Evolutionary conservation across 2,888 invertebrate species (phyloP).

Genomic region (Ophonus ardosiacus): DNA sequence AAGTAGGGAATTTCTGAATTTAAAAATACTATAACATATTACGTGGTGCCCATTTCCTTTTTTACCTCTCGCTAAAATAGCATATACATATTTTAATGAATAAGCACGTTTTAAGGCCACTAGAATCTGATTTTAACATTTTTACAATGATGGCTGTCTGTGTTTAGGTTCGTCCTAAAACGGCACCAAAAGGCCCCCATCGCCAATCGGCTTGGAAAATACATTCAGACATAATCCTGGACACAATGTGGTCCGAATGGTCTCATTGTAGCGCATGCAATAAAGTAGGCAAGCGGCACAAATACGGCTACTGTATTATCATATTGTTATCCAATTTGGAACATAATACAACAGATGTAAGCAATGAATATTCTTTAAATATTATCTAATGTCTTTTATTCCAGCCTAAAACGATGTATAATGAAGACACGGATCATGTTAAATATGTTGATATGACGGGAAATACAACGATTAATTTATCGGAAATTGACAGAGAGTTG

Average conservation of each 20-base stretch:
- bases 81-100: too few species aligned
- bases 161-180: slow-evolving; percentile 71
- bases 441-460: slow-evolving; percentile 38
- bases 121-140: too few species aligned
- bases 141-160: too few species aligned
- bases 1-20: too few species aligned
- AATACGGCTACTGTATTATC: slow-evolving; percentile 81
- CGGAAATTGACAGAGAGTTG: slow-evolving; percentile 70
- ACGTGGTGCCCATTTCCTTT: too few species aligned
- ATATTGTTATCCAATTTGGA: slow-evolving; percentile 58
- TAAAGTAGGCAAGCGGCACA: slow-evolving; percentile 78
- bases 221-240: slow-evolving; percentile 73
- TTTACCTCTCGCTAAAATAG: too few species aligned
- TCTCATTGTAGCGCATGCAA: slow-evolving; percentile 82
- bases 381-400: slow-evolving; percentile 56
- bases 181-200: slow-evolving; percentile 71
- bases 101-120: too few species aligned
- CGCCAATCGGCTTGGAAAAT: slow-evolving; percentile 69
- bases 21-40: too few species aligned
- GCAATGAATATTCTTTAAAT: slow-evolving; percentile 29
- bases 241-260: slow-evolving; percentile 82
- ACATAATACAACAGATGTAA: slow-evolving; percentile 48
- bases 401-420: background rate
- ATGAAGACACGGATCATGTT: slow-evolving; percentile 34
- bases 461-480: slow-evolving; percentile 23